phyloP scores from a whole-genome alignment of 2,113 vertebrate species.

The Phyllopteryx taeniolatus region DNA sequence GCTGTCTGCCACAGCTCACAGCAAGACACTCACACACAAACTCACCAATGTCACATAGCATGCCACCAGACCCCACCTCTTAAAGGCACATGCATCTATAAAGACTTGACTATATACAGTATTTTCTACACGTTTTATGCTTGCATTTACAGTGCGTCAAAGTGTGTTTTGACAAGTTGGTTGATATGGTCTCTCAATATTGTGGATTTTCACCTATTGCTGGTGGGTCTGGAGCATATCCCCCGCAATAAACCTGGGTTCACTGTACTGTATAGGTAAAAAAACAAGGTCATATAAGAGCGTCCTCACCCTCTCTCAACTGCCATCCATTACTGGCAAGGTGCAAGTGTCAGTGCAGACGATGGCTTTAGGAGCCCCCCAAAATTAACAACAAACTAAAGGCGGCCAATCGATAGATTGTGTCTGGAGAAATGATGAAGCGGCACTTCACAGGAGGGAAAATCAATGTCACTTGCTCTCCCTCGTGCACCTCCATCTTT shows the following conservation, averaged over 20 bases:
- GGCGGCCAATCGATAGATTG: slow-evolving; percentile 68
- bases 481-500: slow-evolving; percentile 24
- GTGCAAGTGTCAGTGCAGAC: slow-evolving; percentile 44
- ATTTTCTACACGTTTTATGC: too few relatives aligned
- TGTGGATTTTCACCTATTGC: background rate
- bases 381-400: slow-evolving; percentile 79
- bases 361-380: slow-evolving; percentile 69
- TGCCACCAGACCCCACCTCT: background rate
- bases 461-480: slow-evolving; percentile 67
- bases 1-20: background rate
- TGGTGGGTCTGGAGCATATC: background rate
- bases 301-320: slow-evolving; percentile 51
- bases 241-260: background rate
- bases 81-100: background rate
- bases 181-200: background rate
- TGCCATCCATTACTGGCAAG: slow-evolving; percentile 53
- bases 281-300: slow-evolving; percentile 58
- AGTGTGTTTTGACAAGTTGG: background rate
- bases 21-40: background rate
- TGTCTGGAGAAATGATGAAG: slow-evolving; percentile 77
- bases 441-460: slow-evolving; percentile 70
- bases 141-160: too few relatives aligned
- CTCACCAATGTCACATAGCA: background rate
- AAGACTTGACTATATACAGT: too few relatives aligned
- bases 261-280: background rate